Percentiles rank a stretch among this genome's conserved stretches.
Evolutionary conservation across 2,797 vertebrate genomes (phyloP).

Genomic region (Acipenser transmontanus): DNA sequence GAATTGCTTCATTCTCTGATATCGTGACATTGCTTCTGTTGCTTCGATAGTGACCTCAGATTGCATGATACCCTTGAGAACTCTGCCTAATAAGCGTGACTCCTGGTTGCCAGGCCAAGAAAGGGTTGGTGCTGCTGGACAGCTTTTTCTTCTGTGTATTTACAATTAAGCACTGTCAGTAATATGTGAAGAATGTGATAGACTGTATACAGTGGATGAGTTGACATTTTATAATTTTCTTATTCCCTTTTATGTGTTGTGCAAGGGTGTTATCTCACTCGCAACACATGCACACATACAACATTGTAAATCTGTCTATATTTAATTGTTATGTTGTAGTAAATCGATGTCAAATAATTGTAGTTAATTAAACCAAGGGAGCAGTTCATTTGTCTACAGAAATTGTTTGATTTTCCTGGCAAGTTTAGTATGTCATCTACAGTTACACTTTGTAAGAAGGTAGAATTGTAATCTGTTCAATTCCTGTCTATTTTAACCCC

Average conservation of each 20-base stretch:
- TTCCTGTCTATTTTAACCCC: slow-evolving; percentile 24
- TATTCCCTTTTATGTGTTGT: background rate
- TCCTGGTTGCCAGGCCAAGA: slow-evolving; percentile 64
- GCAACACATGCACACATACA: background rate
- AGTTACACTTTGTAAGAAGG: slow-evolving; percentile 16
- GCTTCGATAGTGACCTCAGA: slow-evolving; percentile 75
- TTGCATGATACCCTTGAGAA: slow-evolving; percentile 80
- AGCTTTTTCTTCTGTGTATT: slow-evolving; percentile 26
- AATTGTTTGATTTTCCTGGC: no score
- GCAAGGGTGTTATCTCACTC: background rate
- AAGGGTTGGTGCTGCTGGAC: slow-evolving; percentile 39
- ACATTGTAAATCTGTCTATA: no score
- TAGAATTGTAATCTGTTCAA: background rate
- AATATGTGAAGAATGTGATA: slow-evolving; percentile 2
- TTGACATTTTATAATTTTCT: background rate
- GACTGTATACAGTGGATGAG: background rate
- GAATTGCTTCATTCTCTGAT: slow-evolving; percentile 77
- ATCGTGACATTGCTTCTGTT: slow-evolving; percentile 74
- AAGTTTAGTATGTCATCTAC: background rate
- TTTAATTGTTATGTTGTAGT: no score
- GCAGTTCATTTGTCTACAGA: no score
- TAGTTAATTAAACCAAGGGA: no score
- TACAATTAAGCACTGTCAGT: background rate
- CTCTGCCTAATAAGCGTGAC: slow-evolving; percentile 84
- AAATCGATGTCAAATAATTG: no score